Evolutionary conservation across 2,797 vertebrate genomes (phyloP).

Genomic region (Cynopterus sphinx): DNA sequence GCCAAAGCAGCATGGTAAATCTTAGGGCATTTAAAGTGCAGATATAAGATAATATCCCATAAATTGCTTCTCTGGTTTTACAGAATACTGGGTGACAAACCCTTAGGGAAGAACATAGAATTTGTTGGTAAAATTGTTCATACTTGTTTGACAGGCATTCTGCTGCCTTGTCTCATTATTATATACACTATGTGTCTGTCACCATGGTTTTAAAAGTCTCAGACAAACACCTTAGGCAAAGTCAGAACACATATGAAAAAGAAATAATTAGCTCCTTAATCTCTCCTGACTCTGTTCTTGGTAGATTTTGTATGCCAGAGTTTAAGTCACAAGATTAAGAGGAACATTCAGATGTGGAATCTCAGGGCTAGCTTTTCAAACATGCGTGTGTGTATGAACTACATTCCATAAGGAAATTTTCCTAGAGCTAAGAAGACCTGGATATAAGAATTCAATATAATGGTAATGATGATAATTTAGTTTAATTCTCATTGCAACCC

Average conservation of each 20-base stretch:
- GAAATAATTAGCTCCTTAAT: neutral
- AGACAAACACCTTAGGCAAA: constrained; percentile 4
- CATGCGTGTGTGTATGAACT: neutral
- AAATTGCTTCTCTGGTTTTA: neutral
- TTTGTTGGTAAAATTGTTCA: neutral
- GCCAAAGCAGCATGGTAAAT: neutral
- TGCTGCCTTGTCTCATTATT: neutral
- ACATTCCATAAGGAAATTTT: neutral
- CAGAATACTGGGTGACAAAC: neutral
- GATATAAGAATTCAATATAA: neutral
- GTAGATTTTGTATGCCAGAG: neutral
- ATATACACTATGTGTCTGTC: neutral
- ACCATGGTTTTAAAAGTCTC: neutral
- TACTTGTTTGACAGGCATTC: neutral
- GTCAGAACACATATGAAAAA: neutral
- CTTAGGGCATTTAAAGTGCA: neutral
- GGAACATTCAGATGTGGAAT: neutral
- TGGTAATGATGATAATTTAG: neutral
- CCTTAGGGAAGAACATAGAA: neutral
- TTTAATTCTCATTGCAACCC: neutral
- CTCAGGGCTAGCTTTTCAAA: neutral
- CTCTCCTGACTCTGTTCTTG: neutral
- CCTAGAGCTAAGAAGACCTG: neutral
- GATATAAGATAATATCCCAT: neutral
- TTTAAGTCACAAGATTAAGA: constrained; percentile 6